A percentile compares a stretch with the other conserved stretches of the same genome.
These are phyloP conservation scores for Oryzaephilus surinamensis DNA, from an alignment of 1,140 invertebrate species.

Conservation along the genomic window DNA sequence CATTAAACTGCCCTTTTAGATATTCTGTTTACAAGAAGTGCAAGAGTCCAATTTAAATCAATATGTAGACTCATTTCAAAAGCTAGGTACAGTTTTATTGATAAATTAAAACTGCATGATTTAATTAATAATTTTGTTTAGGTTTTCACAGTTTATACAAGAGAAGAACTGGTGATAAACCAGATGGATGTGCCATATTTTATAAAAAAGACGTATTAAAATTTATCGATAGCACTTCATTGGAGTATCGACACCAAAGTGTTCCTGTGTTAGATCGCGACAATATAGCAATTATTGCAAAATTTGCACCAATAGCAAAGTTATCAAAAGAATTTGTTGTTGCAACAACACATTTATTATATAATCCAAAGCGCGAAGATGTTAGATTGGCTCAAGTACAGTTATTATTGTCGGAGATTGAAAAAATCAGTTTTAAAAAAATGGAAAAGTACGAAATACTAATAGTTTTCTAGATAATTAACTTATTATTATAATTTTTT, in stretches of 20 bases:
- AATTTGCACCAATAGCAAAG: slow-evolving; percentile 46
- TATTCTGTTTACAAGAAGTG: slow-evolving; percentile 80
- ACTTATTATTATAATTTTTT: background rate
- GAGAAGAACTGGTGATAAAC: slow-evolving; percentile 53
- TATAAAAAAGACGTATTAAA: slow-evolving; percentile 55
- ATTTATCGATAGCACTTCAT: slow-evolving; percentile 45
- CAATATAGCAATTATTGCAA: slow-evolving; percentile 76
- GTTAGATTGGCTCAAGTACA: slow-evolving; percentile 77
- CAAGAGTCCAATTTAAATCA: slow-evolving; percentile 52
- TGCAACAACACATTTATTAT: slow-evolving; percentile 90
- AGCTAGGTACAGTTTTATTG: background rate
- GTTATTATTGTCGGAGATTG: slow-evolving; percentile 71
- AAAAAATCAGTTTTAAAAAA: slow-evolving; percentile 54
- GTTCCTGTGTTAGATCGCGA: slow-evolving; percentile 62
- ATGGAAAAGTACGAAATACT: slow-evolving; percentile 1
- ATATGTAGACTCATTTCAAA: slow-evolving; percentile 6
- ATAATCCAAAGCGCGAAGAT: slow-evolving; percentile 80
- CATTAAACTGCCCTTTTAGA: slow-evolving; percentile 37
- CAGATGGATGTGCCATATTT: slow-evolving; percentile 79
- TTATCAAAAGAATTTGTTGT: slow-evolving; percentile 53
- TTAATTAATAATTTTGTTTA: slow-evolving; percentile 13
- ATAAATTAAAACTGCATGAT: background rate
- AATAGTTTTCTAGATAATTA: background rate
- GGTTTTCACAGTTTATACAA: slow-evolving; percentile 59
- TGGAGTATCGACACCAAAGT: slow-evolving; percentile 48